Percentiles rank a stretch among this genome's conserved stretches.
phyloP scores from a whole-genome alignment of 2,113 vertebrate genomes.

The Leucopternis melanops region DNA sequence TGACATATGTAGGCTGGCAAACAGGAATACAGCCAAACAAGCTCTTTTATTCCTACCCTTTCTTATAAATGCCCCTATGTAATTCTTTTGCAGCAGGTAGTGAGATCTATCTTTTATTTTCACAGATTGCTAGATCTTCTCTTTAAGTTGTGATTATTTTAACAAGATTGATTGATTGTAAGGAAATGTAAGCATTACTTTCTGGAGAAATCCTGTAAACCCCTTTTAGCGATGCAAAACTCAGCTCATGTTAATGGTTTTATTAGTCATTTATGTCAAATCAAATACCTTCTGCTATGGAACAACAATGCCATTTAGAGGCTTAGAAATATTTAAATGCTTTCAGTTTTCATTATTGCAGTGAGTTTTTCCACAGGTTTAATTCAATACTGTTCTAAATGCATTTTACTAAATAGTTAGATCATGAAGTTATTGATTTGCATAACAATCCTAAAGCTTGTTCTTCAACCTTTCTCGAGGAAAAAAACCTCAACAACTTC shows the following conservation, averaged over 20 bases:
- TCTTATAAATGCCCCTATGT: not conserved
- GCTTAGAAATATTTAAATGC: not conserved
- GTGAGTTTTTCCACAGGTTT: not conserved
- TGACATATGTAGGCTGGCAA: not conserved
- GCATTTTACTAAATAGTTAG: not conserved
- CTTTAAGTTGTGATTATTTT: slow-evolving; percentile 3
- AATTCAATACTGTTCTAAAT: not conserved
- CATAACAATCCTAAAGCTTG: not conserved
- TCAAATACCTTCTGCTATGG: not conserved
- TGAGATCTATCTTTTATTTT: not conserved
- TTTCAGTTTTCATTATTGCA: not conserved
- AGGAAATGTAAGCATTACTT: not conserved
- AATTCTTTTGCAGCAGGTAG: not conserved
- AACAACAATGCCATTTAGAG: not conserved
- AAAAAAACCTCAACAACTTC: not conserved
- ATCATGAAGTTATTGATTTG: not conserved
- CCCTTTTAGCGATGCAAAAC: not conserved
- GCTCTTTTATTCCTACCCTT: not conserved
- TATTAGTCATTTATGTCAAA: slow-evolving; percentile 14
- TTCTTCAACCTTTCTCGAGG: not conserved
- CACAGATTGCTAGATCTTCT: not conserved
- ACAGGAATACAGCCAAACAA: not conserved
- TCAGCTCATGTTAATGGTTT: not conserved
- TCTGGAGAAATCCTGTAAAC: not conserved
- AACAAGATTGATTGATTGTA: not conserved